phyloP scores from a whole-genome alignment of 2,888 invertebrate genomes.

The Malacosoma neustria region DNA sequence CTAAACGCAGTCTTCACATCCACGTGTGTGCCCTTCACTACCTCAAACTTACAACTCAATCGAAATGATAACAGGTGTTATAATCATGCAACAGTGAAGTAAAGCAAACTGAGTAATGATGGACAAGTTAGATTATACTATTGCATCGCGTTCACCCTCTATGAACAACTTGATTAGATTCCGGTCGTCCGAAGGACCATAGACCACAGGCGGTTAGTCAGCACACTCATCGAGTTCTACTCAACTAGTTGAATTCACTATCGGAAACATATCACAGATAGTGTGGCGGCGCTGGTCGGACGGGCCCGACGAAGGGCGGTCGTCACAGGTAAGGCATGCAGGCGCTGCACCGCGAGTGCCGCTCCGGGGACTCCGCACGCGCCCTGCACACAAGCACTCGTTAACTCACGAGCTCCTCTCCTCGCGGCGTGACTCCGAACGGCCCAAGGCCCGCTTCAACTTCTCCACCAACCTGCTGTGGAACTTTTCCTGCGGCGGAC shows the following conservation, averaged over 20 bases:
- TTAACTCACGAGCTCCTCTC: conserved; percentile 73
- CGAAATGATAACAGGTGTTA: conserved; percentile 18
- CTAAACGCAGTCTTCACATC: conserved; percentile 64
- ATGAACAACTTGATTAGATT: conserved; percentile 24
- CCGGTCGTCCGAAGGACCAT: conserved; percentile 23
- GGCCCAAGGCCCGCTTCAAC: conserved; percentile 81
- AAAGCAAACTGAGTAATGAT: conserved; percentile 31
- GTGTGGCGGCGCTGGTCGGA: conserved; percentile 26
- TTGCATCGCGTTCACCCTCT: conserved; percentile 25
- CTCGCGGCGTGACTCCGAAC: conserved; percentile 64
- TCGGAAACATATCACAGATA: conserved; percentile 58
- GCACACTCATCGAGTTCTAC: conserved; percentile 43
- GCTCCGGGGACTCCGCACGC: conserved; percentile 60
- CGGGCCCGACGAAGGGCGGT: conserved; percentile 7
- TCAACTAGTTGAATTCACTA: conserved; percentile 50
- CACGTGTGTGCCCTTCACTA: conserved; percentile 47
- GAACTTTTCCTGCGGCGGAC: conserved; percentile 79
- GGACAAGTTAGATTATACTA: conserved; percentile 28
- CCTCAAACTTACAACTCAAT: conserved; percentile 38
- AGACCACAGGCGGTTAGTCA: conserved; percentile 43
- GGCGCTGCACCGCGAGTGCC: conserved; percentile 54
- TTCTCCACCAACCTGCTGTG: conserved; percentile 87
- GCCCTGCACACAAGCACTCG: conserved; percentile 68
- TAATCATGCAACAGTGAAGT: conserved; percentile 47
- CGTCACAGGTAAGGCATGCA: conserved; percentile 68